Percentiles rank a stretch among this genome's conserved stretches.
These are phyloP conservation scores for Bothrops jararaca DNA, from an alignment of 2,113 vertebrate genomes.

Conservation along the genomic window DNA sequence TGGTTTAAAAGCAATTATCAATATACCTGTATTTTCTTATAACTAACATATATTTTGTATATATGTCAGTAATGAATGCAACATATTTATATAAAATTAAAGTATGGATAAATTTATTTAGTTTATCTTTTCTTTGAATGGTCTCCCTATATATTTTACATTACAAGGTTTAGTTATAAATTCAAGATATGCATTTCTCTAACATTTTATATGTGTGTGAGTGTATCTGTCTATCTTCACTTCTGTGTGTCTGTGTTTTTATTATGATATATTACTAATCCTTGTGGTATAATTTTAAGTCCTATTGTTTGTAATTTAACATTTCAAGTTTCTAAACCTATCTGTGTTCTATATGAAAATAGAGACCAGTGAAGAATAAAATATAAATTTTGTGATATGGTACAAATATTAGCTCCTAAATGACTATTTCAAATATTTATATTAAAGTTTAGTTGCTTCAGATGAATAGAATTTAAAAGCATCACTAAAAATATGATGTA, in stretches of 20 bases:
- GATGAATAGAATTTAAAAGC: slow-evolving; percentile 63
- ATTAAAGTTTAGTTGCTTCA: slow-evolving; percentile 42
- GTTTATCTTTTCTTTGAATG: not conserved
- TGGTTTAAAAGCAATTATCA: not conserved
- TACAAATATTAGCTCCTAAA: slow-evolving; percentile 53
- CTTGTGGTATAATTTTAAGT: slow-evolving; percentile 49
- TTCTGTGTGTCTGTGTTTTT: not conserved
- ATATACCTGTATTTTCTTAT: not conserved
- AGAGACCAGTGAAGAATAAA: slow-evolving; percentile 46
- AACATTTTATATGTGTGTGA: not conserved
- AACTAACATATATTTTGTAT: not conserved
- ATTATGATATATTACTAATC: slow-evolving; percentile 45
- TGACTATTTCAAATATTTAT: slow-evolving; percentile 51
- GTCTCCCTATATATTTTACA: not conserved
- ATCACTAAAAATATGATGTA: slow-evolving; percentile 47
- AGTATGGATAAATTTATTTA: not conserved
- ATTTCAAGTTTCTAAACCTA: slow-evolving; percentile 36
- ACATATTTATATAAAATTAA: not conserved
- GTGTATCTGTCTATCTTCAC: not conserved
- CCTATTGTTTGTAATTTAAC: slow-evolving; percentile 53
- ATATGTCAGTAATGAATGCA: not conserved
- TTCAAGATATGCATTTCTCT: not conserved
- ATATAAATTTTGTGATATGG: slow-evolving; percentile 51
- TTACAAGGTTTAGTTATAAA: not conserved
- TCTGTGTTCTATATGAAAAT: slow-evolving; percentile 21